Conservation (phyloP, 2,113 vertebrate genomes). For the Salvelinus namaycush region DNA sequence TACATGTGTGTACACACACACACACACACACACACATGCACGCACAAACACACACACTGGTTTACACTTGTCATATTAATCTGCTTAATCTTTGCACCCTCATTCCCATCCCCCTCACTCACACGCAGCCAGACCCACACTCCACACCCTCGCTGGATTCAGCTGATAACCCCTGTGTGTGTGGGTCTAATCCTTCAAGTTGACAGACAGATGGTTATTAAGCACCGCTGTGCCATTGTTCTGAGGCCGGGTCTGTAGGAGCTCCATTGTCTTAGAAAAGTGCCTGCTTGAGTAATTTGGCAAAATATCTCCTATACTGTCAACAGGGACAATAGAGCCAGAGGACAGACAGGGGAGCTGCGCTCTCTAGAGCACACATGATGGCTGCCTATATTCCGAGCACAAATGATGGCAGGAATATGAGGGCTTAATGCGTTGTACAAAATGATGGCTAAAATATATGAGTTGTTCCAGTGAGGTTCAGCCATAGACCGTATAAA, state of each 20-base stretch:
- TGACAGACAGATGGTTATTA: background rate
- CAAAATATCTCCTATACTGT: background rate
- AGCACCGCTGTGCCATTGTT: background rate
- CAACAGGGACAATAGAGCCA: background rate
- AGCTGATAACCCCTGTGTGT: background rate
- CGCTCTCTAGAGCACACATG: background rate
- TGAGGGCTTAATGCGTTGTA: background rate
- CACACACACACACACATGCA: background rate
- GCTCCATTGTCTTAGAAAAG: background rate
- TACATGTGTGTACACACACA: background rate
- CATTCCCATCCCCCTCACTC: no score
- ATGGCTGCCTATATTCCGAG: background rate
- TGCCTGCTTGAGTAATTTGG: no score
- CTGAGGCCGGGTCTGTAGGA: background rate
- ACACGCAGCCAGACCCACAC: no score
- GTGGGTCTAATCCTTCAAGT: conserved; percentile 3
- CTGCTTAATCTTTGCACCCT: no score
- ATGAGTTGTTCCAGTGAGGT: background rate
- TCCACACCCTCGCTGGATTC: background rate
- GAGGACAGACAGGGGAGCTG: background rate
- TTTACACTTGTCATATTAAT: no score
- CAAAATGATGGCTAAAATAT: background rate
- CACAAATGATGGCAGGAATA: background rate
- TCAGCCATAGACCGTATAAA: no score
- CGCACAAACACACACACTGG: background rate